A percentile compares a stretch with the other conserved stretches of the same genome.
Conservation (phyloP, 2,113 vertebrate genomes). For the Helogale parvula region DNA sequence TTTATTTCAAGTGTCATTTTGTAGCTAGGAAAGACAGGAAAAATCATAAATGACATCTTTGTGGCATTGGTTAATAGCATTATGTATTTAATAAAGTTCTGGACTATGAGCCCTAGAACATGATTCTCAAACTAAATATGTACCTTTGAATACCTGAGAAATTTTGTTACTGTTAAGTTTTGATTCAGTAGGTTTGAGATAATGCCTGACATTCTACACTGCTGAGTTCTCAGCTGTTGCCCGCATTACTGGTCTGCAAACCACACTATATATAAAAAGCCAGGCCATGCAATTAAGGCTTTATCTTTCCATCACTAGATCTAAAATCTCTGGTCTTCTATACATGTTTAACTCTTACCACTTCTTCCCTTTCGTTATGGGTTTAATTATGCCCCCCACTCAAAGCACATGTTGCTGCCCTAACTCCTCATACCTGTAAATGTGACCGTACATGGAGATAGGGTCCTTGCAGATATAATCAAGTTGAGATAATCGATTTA, state of each 20-base stretch:
- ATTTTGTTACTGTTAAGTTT: not conserved
- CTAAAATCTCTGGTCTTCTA: not conserved
- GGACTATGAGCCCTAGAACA: not conserved
- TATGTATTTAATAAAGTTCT: not conserved
- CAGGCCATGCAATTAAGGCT: not conserved
- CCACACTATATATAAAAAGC: not conserved
- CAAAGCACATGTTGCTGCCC: not conserved
- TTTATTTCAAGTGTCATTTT: conserved; percentile 22
- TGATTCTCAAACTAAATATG: not conserved
- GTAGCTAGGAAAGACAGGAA: not conserved
- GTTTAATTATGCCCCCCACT: not conserved
- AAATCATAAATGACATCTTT: not conserved
- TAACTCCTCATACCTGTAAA: not conserved
- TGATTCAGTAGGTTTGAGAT: not conserved
- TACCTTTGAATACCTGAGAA: not conserved
- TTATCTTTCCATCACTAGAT: not conserved
- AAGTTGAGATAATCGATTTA: not conserved
- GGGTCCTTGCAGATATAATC: not conserved
- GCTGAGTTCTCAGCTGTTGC: not conserved
- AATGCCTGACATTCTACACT: not conserved
- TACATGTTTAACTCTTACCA: not conserved
- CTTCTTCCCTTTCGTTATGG: not conserved
- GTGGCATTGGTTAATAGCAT: not conserved
- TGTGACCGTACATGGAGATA: not conserved
- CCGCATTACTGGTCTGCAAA: not conserved